Base-by-base conservation (phyloP, 1,140 invertebrate species). In the Lepidurus apus region DNA sequence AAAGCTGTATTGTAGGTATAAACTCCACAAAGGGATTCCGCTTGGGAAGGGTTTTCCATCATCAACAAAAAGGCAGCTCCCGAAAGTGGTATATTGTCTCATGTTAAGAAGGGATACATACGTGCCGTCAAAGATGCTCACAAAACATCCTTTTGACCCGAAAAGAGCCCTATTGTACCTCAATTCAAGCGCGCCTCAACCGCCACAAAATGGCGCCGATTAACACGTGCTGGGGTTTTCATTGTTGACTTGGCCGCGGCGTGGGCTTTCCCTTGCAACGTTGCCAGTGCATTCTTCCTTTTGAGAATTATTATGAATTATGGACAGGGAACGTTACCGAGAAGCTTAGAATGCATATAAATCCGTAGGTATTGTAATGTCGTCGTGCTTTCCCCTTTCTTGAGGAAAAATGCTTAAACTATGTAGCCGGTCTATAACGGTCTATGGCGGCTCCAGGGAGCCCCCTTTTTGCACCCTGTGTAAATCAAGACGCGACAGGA, bases 401-500 rank as follows among this genome's bases (percentile, higher is more conserved):
- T 4, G 0, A 1, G 13, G 6, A 21, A 21, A 21, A 65, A 65
- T 21, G 8, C 6, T 21, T 65, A 65, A 21, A n/a, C 53, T 13
- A 21, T 65, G 21, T 65, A 21, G 13, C n/a, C 53, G 53, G 17
- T 65, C 6, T 65, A 17, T n/a, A 65, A 65, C 21, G 21, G 53
- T 21, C 21, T n/a, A 65, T 65, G 53, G 53, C 47, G 53, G 53
- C 53, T 65, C n/a, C 53, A 65, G 53, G 53, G 53, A 65, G 53
- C 53, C 53, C 53, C 53, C 53, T 65, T 21, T 65, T 65, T 65
- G 53, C 53, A 65, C 53, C 53, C 53, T 65, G 53, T 65, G 53
- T 65, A 65, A 65, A 65, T 65, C 53, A 65, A 47, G 53, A 21
- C 53, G 53, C 53, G 53, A 65, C 53, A 65, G 53, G 53, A 65